Evolutionary conservation across 2,888 invertebrate species (phyloP).

Genomic region (Cristatella mucedo): DNA sequence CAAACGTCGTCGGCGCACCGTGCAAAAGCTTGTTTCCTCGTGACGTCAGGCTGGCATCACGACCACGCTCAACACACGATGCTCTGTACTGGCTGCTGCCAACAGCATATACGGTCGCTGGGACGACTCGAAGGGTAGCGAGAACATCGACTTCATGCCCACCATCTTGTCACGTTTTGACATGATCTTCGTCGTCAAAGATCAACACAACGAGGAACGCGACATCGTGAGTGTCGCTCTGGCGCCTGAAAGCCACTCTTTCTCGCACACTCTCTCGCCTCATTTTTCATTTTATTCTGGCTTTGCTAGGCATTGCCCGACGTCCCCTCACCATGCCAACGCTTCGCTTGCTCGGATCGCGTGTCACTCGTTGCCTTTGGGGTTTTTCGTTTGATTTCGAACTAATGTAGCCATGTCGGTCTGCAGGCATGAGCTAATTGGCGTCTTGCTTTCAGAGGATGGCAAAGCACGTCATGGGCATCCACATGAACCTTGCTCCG

Average conservation of each 20-base stretch:
- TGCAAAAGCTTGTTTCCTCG: no score
- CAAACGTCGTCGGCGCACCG: no score
- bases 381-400: no score
- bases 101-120: constrained; percentile 95
- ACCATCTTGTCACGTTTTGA: constrained; percentile 99
- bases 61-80: constrained; percentile 90
- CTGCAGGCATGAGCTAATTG: no score
- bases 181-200: constrained; percentile 98
- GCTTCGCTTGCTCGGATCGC: no score
- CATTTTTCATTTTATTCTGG: no score
- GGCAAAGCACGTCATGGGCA: constrained; percentile 88
- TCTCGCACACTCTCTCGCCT: no score
- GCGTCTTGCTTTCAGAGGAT: constrained; percentile 45
- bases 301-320: no score
- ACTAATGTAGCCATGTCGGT: no score
- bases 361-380: no score
- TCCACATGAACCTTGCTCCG: constrained; percentile 59
- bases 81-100: constrained; percentile 96
- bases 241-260: no score
- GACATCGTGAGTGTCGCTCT: constrained; percentile 62
- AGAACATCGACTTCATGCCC: constrained; percentile 98
- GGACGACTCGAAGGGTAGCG: constrained; percentile 94
- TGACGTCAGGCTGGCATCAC: constrained; percentile 80
- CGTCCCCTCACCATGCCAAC: no score
- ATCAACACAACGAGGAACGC: constrained; percentile 70